A percentile compares a stretch with the other conserved stretches of the same genome.
Evolutionary conservation across 2,113 vertebrate species (phyloP).

Genomic region (Anguilla japonica): DNA sequence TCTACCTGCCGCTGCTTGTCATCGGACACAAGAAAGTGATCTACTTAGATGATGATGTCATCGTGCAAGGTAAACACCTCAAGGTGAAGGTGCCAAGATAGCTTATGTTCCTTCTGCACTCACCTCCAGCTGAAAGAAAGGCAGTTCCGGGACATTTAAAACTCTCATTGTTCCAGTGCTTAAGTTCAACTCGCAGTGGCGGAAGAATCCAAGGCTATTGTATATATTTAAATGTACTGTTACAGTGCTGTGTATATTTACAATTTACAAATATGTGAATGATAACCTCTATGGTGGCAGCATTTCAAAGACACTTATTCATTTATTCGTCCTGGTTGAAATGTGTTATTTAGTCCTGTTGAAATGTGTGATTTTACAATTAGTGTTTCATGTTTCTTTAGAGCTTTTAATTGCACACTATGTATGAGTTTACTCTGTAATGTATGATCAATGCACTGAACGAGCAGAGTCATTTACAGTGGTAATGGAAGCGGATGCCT

Average conservation of each 20-base stretch:
- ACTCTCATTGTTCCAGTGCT: not conserved
- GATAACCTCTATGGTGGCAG: not conserved
- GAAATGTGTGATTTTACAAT: not conserved
- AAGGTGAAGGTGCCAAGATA: not conserved
- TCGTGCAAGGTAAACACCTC: slow-evolving; percentile 84
- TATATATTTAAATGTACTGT: too few species aligned
- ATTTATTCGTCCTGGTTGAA: not conserved
- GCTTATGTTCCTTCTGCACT: not conserved
- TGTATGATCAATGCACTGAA: not conserved
- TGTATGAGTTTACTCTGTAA: not conserved
- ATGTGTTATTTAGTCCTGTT: not conserved
- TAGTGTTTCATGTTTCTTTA: not conserved
- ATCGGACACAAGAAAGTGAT: slow-evolving; percentile 84
- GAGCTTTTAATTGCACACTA: not conserved
- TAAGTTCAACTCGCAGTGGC: not conserved
- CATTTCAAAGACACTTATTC: not conserved
- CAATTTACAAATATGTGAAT: not conserved
- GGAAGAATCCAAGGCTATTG: not conserved
- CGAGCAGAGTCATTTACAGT: not conserved
- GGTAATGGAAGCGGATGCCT: not conserved
- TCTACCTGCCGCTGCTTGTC: slow-evolving; percentile 88
- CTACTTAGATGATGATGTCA: slow-evolving; percentile 94
- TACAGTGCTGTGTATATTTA: too few species aligned
- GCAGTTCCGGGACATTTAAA: not conserved
- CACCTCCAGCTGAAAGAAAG: not conserved